Evolutionary conservation across 2,113 vertebrate genomes (phyloP).

Genomic region (Coptodon bakossiorum): DNA sequence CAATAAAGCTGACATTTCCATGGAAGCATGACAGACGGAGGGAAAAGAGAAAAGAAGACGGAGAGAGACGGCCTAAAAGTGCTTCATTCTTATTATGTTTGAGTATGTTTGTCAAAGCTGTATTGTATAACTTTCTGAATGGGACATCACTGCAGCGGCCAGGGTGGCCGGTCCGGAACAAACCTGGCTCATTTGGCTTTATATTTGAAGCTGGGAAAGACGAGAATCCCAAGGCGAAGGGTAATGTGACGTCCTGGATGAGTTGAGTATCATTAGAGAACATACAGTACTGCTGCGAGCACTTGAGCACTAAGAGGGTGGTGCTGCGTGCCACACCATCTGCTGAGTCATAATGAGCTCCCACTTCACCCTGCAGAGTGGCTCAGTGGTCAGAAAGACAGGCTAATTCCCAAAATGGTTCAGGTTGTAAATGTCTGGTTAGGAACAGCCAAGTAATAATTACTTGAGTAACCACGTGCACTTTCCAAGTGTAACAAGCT

Average conservation of each 20-base stretch:
- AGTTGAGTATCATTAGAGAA: conserved; percentile 33
- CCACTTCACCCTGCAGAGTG: neutral
- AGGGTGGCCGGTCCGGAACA: neutral
- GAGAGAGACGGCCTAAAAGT: neutral
- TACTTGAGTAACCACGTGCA: neutral
- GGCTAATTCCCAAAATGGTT: neutral
- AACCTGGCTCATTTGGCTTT: conserved; percentile 12
- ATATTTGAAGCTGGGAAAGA: conserved; percentile 22
- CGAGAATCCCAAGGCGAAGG: conserved; percentile 32
- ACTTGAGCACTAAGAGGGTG: conserved; percentile 2
- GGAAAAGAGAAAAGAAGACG: neutral
- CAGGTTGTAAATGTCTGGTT: neutral
- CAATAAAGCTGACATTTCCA: conserved; percentile 13
- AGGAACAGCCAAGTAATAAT: neutral
- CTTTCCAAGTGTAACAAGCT: neutral
- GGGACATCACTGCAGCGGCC: neutral
- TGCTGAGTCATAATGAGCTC: conserved; percentile 49
- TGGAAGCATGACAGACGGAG: neutral
- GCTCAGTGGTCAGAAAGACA: neutral
- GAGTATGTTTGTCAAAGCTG: neutral
- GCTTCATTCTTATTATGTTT: neutral
- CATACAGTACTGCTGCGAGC: conserved; percentile 7
- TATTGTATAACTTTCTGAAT: neutral
- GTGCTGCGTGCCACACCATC: conserved; percentile 13
- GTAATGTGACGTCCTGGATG: conserved; percentile 9